phyloP scores from a whole-genome alignment of 2,888 invertebrate genomes.

The Ichneumoninae sp. region DNA sequence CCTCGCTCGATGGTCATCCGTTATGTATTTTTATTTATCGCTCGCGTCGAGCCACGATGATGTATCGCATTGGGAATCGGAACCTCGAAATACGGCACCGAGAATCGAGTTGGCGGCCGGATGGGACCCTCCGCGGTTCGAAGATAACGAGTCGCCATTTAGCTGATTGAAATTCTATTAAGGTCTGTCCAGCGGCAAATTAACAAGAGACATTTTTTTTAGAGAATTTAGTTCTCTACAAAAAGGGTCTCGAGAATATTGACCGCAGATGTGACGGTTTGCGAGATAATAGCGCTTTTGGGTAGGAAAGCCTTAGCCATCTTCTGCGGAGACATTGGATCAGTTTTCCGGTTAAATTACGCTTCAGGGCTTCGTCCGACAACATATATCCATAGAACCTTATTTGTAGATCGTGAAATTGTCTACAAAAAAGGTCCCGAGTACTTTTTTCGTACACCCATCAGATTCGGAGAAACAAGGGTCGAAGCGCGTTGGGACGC shows the following conservation, averaged over 20 bases:
- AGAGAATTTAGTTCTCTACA: neutral
- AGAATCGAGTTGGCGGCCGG: neutral
- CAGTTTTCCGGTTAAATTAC: neutral
- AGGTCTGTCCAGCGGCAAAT: neutral
- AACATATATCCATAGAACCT: neutral
- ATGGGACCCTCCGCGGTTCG: neutral
- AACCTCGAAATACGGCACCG: constrained; percentile 14
- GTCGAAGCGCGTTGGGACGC: neutral
- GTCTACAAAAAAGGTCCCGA: neutral
- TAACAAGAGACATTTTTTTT: neutral
- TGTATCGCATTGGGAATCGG: constrained; percentile 3
- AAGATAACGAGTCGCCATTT: neutral
- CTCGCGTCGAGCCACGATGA: neutral
- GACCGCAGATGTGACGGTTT: neutral
- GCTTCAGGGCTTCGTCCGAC: neutral
- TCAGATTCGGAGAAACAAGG: constrained; percentile 1
- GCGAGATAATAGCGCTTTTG: neutral
- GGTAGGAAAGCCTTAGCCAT: neutral
- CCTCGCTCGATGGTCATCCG: constrained; percentile 16
- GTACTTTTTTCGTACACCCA: neutral
- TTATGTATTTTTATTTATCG: constrained; percentile 46
- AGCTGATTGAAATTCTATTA: too few species aligned
- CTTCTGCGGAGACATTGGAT: neutral
- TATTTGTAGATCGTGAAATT: neutral
- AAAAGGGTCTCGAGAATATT: neutral